Percentiles rank a stretch among this genome's conserved stretches.
phyloP scores from a whole-genome alignment of 2,113 vertebrate species.

The Antechinus stuartii region DNA sequence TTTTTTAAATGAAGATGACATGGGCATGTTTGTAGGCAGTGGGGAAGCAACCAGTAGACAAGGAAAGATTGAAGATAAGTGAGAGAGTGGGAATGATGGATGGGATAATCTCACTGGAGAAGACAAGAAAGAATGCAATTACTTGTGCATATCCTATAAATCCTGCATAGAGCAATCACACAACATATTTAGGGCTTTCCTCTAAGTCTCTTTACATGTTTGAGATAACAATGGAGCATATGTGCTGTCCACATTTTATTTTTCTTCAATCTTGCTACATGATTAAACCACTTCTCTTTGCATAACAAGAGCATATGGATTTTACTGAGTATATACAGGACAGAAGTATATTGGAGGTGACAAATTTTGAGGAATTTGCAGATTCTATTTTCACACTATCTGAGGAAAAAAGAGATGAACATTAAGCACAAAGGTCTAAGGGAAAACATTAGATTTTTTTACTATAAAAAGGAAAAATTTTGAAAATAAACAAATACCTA shows the following conservation, averaged over 20 bases:
- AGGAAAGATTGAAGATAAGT: background rate
- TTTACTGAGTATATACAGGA: background rate
- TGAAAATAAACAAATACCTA: background rate
- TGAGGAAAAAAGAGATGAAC: background rate
- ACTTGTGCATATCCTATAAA: background rate
- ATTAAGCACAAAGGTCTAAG: background rate
- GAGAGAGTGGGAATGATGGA: background rate
- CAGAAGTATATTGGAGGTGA: background rate
- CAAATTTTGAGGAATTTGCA: background rate
- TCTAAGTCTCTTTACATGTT: background rate
- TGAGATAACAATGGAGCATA: background rate
- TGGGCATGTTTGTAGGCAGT: background rate
- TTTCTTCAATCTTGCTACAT: background rate
- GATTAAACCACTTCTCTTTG: background rate
- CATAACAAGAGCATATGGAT: background rate
- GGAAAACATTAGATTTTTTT: background rate
- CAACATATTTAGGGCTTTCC: background rate
- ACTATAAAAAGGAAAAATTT: background rate
- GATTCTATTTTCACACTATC: background rate
- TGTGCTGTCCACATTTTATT: background rate
- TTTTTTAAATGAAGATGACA: no score
- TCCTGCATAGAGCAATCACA: background rate
- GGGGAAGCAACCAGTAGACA: background rate
- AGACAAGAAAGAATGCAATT: background rate
- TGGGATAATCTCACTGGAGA: background rate